phyloP scores from a whole-genome alignment of 2,113 vertebrate genomes.

The Tamias sibiricus region DNA sequence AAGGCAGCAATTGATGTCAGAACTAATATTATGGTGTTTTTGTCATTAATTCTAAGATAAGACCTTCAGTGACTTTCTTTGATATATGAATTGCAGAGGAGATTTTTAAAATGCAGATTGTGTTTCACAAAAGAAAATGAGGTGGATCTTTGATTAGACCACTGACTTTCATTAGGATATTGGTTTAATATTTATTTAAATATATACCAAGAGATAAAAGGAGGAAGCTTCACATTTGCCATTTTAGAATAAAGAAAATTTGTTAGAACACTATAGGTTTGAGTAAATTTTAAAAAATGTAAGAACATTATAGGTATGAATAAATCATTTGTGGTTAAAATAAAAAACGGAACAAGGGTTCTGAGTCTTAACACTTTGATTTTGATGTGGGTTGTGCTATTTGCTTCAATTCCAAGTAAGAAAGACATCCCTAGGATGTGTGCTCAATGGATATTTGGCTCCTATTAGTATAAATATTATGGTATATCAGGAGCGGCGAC shows the following conservation, averaged over 20 bases:
- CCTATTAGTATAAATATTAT: not conserved
- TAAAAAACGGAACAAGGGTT: not conserved
- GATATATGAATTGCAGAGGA: not conserved
- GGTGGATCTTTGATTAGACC: not conserved
- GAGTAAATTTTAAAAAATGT: not conserved
- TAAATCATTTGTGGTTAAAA: slow-evolving; percentile 3
- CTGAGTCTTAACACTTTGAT: not conserved
- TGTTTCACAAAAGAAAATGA: not conserved
- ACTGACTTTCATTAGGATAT: not conserved
- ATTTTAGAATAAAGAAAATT: not conserved
- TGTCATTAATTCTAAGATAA: slow-evolving; percentile 56
- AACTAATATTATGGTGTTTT: slow-evolving; percentile 42
- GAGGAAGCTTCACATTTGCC: not conserved
- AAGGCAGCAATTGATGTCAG: slow-evolving; percentile 52
- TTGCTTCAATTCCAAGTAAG: not conserved
- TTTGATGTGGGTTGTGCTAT: not conserved
- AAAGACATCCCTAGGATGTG: not conserved
- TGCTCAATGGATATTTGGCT: not conserved
- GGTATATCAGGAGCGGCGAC: too few species aligned
- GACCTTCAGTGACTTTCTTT: slow-evolving; percentile 42
- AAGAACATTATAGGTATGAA: not conserved
- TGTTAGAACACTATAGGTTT: not conserved
- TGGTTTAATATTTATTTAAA: slow-evolving; percentile 44
- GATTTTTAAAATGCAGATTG: not conserved
- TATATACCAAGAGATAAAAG: not conserved